phyloP scores from a whole-genome alignment of 2,888 invertebrate genomes.

The Thelaira solivaga region DNA sequence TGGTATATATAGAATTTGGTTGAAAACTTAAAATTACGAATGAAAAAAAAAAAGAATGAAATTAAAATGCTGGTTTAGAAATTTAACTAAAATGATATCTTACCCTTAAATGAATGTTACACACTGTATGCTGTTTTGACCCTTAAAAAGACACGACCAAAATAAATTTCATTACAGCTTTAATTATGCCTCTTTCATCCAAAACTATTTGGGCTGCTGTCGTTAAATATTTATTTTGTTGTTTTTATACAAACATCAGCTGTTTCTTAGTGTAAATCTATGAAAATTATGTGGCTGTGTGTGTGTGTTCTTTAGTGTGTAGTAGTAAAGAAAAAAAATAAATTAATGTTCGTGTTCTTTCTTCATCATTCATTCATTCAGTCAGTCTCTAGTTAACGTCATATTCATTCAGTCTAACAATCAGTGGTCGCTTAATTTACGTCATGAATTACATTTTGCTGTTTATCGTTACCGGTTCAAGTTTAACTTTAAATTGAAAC shows the following conservation, averaged over 20 bases:
- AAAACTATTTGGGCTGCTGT: not conserved
- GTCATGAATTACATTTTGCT: slow-evolving; percentile 54
- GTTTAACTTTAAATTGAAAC: slow-evolving; percentile 29
- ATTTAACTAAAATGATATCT: not conserved
- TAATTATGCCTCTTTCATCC: not conserved
- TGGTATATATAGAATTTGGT: no score
- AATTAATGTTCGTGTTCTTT: slow-evolving; percentile 11
- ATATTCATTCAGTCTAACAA: slow-evolving; percentile 36
- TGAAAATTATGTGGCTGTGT: not conserved
- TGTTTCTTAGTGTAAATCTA: slow-evolving; percentile 13
- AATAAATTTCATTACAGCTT: not conserved
- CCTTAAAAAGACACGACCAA: slow-evolving; percentile 31
- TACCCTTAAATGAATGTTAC: slow-evolving; percentile 2
- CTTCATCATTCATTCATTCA: not conserved
- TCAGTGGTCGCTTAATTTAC: slow-evolving; percentile 57
- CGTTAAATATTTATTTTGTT: not conserved
- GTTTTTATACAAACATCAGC: slow-evolving; percentile 24
- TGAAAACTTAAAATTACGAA: not conserved
- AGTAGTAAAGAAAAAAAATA: not conserved
- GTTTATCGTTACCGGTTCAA: slow-evolving; percentile 30
- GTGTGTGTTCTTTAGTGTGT: not conserved
- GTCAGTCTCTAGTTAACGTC: slow-evolving; percentile 32
- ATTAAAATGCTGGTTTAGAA: not conserved
- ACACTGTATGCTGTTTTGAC: slow-evolving; percentile 27
- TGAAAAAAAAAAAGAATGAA: not conserved